These are phyloP conservation scores for Crotophaga sulcirostris DNA, from an alignment of 2,113 vertebrate species.

Conservation along the genomic window DNA sequence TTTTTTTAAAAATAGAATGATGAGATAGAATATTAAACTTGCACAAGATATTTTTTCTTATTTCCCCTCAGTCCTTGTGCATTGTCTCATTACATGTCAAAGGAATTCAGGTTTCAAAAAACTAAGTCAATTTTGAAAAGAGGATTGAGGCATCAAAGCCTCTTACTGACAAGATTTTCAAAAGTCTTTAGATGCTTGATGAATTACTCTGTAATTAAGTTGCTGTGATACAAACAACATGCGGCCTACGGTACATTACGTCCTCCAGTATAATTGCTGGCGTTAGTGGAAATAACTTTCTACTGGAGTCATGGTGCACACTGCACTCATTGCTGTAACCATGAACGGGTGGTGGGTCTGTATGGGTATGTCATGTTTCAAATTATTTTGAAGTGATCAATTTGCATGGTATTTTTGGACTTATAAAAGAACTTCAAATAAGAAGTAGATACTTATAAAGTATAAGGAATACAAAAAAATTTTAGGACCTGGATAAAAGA, in stretches of 20 bases:
- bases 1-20: neutral
- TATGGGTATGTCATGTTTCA: neutral
- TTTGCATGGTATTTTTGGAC: neutral
- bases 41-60: neutral
- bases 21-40: neutral
- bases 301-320: no score
- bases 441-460: neutral
- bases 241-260: no score
- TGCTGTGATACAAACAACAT: no score
- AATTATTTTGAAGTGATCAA: neutral
- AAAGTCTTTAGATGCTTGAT: no score
- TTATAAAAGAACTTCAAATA: neutral
- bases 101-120: neutral
- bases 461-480: no score
- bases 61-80: neutral
- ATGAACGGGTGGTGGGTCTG: no score
- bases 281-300: no score
- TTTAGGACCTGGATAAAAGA: no score
- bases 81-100: neutral
- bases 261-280: no score
- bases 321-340: no score
- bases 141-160: neutral
- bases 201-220: no score
- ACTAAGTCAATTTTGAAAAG: neutral
- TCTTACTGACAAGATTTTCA: no score